Percentiles rank a stretch among this genome's conserved stretches.
These are phyloP conservation scores for Zingel zingel DNA, from an alignment of 2,113 vertebrate genomes.

Conservation along the genomic window DNA sequence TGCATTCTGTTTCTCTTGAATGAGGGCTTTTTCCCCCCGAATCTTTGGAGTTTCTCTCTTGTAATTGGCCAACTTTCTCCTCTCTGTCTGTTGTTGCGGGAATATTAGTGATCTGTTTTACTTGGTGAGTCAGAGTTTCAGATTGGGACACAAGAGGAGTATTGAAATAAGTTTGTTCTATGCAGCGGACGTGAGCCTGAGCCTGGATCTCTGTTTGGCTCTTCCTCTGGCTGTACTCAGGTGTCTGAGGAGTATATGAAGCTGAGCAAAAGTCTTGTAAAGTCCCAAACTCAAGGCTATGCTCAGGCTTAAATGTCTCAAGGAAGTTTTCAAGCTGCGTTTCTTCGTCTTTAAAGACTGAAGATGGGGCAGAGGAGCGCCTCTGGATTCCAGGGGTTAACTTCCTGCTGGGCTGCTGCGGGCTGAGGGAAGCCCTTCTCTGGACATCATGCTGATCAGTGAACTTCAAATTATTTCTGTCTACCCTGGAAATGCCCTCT, in stretches of 20 bases:
- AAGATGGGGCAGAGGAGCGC: slow-evolving; percentile 24
- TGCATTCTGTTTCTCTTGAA: background rate
- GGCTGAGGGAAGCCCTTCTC: slow-evolving; percentile 12
- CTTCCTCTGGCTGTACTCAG: background rate
- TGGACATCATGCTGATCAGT: slow-evolving; percentile 21
- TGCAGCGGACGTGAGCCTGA: background rate
- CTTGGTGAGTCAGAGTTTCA: background rate
- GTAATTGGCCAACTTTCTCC: background rate
- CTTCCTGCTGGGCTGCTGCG: slow-evolving; percentile 32
- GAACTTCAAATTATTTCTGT: slow-evolving; percentile 61
- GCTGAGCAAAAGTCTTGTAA: background rate
- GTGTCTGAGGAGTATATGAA: slow-evolving; percentile 6
- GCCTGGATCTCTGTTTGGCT: background rate
- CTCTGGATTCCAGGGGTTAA: slow-evolving; percentile 30
- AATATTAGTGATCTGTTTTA: background rate
- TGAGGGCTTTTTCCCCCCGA: background rate
- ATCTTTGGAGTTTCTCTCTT: background rate
- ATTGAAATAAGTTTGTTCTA: background rate
- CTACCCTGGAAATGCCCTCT: slow-evolving; percentile 53
- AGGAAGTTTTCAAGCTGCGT: slow-evolving; percentile 15
- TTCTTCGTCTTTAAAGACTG: background rate
- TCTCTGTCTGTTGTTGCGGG: background rate
- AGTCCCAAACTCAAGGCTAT: background rate
- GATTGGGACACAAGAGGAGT: background rate
- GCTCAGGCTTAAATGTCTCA: background rate